Evolutionary conservation across 2,888 invertebrate genomes (phyloP).

Genomic region (Lampropteryx suffumata): DNA sequence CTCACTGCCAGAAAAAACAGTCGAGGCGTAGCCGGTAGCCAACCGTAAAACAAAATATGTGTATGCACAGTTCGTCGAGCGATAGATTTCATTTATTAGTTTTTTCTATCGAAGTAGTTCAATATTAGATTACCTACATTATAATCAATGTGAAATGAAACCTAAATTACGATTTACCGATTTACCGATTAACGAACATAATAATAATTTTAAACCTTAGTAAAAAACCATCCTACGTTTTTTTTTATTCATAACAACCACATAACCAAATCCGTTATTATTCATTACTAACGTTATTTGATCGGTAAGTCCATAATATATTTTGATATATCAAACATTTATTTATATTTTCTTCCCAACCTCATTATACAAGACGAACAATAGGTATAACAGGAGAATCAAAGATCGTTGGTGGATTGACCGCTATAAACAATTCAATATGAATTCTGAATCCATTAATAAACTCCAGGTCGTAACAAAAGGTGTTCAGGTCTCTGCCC

Average conservation of each 20-base stretch:
- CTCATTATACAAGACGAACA: not conserved
- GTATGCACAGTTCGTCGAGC: constrained; percentile 11
- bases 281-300: no score
- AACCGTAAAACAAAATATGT: constrained; percentile 38
- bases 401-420: constrained; percentile 39
- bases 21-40: constrained; percentile 35
- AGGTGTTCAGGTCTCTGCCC: constrained; percentile 46
- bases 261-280: no score
- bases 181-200: no score
- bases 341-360: not conserved
- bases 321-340: no score
- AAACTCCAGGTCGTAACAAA: constrained; percentile 30
- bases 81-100: constrained; percentile 3
- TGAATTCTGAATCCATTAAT: constrained; percentile 38
- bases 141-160: no score
- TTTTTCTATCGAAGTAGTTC: not conserved
- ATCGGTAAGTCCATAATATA: no score
- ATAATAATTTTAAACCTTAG: no score
- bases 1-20: constrained; percentile 57
- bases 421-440: constrained; percentile 45
- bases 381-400: constrained; percentile 23
- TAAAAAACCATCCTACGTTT: no score
- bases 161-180: no score
- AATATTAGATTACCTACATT: no score
- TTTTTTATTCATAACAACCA: no score